phyloP scores from a whole-genome alignment of 1,140 invertebrate genomes.

The Lucilia sericata region DNA sequence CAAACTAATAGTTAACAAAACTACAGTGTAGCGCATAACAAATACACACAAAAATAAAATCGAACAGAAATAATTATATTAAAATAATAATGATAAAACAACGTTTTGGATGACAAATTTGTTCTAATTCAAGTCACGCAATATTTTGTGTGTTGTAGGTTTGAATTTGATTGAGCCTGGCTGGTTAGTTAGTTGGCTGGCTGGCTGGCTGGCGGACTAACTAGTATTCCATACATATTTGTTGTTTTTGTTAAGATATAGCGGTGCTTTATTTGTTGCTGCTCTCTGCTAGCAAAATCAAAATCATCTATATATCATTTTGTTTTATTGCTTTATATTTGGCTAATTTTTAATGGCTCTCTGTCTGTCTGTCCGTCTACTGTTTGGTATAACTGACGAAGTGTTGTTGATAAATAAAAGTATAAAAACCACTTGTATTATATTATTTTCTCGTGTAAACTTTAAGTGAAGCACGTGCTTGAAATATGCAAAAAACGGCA shows the following conservation, averaged over 20 bases:
- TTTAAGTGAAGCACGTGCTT: conserved; percentile 21
- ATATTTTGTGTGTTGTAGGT: not conserved
- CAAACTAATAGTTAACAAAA: not conserved
- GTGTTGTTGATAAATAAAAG: too few relatives aligned
- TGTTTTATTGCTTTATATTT: conserved; percentile 23
- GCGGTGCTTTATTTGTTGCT: not conserved
- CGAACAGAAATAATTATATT: not conserved
- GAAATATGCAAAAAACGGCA: conserved; percentile 24
- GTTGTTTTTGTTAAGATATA: not conserved
- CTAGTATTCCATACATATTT: not conserved
- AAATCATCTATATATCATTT: conserved; percentile 10
- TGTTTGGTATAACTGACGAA: too few relatives aligned
- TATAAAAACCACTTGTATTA: not conserved
- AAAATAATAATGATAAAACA: not conserved
- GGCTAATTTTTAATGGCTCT: conserved; percentile 16
- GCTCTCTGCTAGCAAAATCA: not conserved
- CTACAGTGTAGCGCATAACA: not conserved
- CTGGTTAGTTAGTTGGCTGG: not conserved
- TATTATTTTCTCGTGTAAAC: conserved; percentile 29
- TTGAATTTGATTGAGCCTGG: not conserved
- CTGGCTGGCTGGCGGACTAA: too few relatives aligned
- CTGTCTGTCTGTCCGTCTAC: not conserved
- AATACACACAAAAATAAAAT: not conserved
- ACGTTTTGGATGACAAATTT: not conserved
- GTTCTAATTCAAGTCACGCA: conserved; percentile 26